These are phyloP conservation scores for Salpingus planirostris DNA, from an alignment of 2,888 invertebrate genomes.

Conservation along the genomic window DNA sequence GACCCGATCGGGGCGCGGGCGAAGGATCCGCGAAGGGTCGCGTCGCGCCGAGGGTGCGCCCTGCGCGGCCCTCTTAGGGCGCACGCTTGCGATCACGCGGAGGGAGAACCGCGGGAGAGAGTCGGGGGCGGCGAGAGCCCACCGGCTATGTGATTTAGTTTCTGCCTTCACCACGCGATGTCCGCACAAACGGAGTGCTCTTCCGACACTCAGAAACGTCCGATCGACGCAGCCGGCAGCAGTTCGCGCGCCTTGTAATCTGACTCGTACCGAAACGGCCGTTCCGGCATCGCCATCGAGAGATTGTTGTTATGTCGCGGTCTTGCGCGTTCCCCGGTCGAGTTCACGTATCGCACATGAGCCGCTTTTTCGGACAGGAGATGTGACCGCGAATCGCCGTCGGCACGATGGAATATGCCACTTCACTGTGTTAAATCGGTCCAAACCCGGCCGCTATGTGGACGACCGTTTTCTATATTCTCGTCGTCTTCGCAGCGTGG, in stretches of 20 bases:
- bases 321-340: no score
- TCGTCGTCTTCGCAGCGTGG: constrained; percentile 17
- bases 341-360: no score
- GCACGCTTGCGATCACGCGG: constrained; percentile 36
- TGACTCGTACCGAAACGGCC: no score
- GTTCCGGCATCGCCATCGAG: no score
- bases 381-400: constrained; percentile 13
- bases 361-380: constrained; percentile 6
- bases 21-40: constrained; percentile 24
- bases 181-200: constrained; percentile 24
- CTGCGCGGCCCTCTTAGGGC: constrained; percentile 31
- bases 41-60: constrained; percentile 29
- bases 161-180: constrained; percentile 33
- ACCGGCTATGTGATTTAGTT: constrained; percentile 40
- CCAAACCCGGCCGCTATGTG: constrained; percentile 21
- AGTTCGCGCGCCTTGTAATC: no score
- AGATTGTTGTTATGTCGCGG: no score
- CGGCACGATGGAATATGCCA: constrained; percentile 19
- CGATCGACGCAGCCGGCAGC: no score
- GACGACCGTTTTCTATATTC: constrained; percentile 17
- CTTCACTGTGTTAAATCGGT: constrained; percentile 15
- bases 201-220: constrained; percentile 23
- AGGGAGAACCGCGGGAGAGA: constrained; percentile 33
- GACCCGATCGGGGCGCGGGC: constrained; percentile 24
- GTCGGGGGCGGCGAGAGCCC: constrained; percentile 38